Percentiles rank a stretch among this genome's conserved stretches.
phyloP scores from a whole-genome alignment of 2,113 vertebrate species.

The Lycaon pictus region DNA sequence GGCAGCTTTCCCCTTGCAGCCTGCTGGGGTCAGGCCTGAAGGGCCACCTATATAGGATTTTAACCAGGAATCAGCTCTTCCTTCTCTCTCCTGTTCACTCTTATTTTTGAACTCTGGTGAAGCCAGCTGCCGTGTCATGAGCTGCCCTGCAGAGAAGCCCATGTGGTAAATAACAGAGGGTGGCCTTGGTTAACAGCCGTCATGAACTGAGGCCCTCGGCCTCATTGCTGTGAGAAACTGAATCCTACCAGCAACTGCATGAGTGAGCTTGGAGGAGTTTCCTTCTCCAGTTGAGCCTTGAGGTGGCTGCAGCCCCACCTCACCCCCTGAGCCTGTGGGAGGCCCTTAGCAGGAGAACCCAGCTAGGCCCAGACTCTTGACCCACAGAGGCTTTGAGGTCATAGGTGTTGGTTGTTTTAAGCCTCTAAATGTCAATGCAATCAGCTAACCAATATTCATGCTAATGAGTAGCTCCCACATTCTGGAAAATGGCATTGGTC shows the following conservation, averaged over 20 bases:
- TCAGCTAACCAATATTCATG: background rate
- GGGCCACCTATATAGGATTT: no score
- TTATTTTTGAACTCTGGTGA: background rate
- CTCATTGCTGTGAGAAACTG: background rate
- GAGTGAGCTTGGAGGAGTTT: background rate
- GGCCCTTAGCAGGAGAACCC: background rate
- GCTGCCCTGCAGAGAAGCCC: background rate
- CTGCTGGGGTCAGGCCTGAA: background rate
- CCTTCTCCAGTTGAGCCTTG: background rate
- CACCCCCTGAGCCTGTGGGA: no score
- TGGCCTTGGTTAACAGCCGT: background rate
- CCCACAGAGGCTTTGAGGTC: background rate
- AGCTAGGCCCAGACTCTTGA: background rate
- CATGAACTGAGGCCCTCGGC: background rate
- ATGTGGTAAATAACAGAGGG: accelerated
- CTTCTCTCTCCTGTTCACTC: background rate
- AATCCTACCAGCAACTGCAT: background rate
- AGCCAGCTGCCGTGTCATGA: background rate
- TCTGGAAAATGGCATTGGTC: background rate
- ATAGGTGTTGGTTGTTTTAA: background rate
- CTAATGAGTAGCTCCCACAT: no score
- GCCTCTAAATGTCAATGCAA: background rate
- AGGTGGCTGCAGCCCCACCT: background rate
- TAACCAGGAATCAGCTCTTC: background rate
- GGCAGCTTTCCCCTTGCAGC: accelerated